phyloP scores from a whole-genome alignment of 1,140 invertebrate species.

The Drosophila rhopaloa region DNA sequence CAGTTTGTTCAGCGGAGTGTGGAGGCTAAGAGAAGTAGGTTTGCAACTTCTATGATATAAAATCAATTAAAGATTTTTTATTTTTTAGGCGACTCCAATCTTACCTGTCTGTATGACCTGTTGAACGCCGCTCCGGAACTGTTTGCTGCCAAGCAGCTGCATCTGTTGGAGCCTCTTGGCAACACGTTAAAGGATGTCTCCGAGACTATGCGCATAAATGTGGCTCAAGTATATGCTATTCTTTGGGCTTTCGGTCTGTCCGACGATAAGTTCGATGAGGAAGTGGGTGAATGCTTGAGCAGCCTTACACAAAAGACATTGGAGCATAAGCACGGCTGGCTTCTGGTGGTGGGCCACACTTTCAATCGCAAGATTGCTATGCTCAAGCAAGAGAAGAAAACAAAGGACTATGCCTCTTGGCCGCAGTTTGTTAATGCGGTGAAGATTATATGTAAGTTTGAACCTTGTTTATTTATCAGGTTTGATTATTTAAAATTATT shows the following conservation, averaged over 20 bases:
- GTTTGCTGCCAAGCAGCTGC: conserved; percentile 68
- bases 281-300: conserved; percentile 65
- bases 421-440: conserved; percentile 71
- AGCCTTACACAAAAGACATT: conserved; percentile 68
- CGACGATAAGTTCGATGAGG: conserved; percentile 71
- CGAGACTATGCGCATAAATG: conserved; percentile 74
- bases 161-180: conserved; percentile 69
- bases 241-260: conserved; percentile 71
- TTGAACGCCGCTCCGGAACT: conserved; percentile 75
- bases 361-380: conserved; percentile 71
- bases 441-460: conserved; percentile 62
- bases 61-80: neutral
- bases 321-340: conserved; percentile 81
- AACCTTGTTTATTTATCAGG: no score
- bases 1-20: conserved; percentile 78
- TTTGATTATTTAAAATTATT: no score
- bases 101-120: conserved; percentile 79
- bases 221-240: conserved; percentile 78
- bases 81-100: conserved; percentile 66
- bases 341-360: conserved; percentile 76
- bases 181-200: conserved; percentile 82
- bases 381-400: conserved; percentile 28
- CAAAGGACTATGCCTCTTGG: conserved; percentile 63
- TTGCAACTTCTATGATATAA: neutral
- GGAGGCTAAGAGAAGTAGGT: conserved; percentile 80